phyloP scores from a whole-genome alignment of 2,113 vertebrate genomes.

The Potamarius usumacintae region DNA sequence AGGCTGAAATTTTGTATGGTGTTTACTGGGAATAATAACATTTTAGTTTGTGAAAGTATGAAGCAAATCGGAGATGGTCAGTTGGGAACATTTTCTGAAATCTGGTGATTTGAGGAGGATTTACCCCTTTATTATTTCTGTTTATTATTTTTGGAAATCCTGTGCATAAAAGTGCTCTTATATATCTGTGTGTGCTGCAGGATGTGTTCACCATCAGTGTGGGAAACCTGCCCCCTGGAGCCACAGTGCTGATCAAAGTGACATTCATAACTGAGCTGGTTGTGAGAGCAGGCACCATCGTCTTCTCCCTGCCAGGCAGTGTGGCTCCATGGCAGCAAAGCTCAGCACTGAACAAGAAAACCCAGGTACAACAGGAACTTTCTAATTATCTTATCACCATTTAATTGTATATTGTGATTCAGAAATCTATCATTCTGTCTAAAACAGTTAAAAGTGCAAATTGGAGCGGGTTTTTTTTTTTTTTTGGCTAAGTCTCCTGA shows the following conservation, averaged over 20 bases:
- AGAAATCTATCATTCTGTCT: background rate
- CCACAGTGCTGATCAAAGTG: constrained; percentile 84
- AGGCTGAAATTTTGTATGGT: too few species aligned
- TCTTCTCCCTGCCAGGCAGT: constrained; percentile 79
- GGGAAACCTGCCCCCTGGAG: constrained; percentile 80
- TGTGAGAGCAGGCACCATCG: constrained; percentile 58
- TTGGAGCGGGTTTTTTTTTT: background rate
- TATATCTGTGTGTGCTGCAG: constrained; percentile 60
- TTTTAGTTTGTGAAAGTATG: too few species aligned
- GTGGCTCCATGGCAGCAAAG: constrained; percentile 84
- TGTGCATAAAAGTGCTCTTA: background rate
- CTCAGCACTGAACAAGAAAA: constrained; percentile 80
- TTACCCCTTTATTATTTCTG: background rate
- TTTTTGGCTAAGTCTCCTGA: background rate
- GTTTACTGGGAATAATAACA: too few species aligned
- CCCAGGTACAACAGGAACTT: constrained; percentile 71
- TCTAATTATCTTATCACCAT: background rate
- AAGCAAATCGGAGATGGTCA: too few species aligned
- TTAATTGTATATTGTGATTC: background rate
- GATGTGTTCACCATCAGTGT: constrained; percentile 87
- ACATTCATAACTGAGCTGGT: constrained; percentile 83
- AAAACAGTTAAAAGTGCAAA: background rate
- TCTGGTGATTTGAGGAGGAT: too few species aligned
- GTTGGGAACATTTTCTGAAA: too few species aligned
- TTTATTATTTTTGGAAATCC: background rate